Percentiles rank a stretch among this genome's conserved stretches.
These are phyloP conservation scores for Pygoscelis adeliae DNA, from an alignment of 2,113 vertebrate genomes.

Conservation along the genomic window DNA sequence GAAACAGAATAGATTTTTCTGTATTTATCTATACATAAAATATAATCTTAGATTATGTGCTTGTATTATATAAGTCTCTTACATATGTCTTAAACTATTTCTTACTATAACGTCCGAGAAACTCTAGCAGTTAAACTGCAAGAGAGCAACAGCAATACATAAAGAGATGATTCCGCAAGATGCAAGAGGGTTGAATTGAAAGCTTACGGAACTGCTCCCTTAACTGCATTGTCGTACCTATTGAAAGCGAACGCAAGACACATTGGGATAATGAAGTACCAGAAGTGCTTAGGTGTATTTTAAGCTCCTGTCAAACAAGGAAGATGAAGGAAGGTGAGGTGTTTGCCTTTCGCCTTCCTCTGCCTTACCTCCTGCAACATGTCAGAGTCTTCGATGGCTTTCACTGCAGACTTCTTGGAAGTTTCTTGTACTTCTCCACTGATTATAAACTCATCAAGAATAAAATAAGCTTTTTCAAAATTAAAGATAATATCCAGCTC, in stretches of 20 bases:
- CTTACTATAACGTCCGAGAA: neutral
- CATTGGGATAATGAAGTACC: neutral
- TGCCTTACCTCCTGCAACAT: conserved; percentile 90
- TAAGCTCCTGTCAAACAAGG: neutral
- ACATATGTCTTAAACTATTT: neutral
- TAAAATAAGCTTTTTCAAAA: conserved; percentile 96
- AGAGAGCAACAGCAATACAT: neutral
- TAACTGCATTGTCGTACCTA: neutral
- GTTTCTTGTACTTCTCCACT: conserved; percentile 92
- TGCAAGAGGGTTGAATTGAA: neutral
- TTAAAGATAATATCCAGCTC: conserved; percentile 97
- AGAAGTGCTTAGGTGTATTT: neutral
- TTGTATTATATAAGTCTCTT: neutral
- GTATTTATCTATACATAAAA: neutral
- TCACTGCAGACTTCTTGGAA: conserved; percentile 83
- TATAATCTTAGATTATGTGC: neutral
- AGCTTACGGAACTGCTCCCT: neutral
- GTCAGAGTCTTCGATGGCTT: conserved; percentile 86
- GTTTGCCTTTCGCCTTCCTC: neutral
- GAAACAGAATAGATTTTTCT: neutral
- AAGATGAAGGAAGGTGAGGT: neutral
- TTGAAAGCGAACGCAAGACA: neutral
- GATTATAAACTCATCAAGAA: conserved; percentile 94
- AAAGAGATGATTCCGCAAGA: neutral
- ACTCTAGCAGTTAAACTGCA: neutral